Conservation (phyloP, 2,888 invertebrate genomes). For the Portevinia maculata region DNA sequence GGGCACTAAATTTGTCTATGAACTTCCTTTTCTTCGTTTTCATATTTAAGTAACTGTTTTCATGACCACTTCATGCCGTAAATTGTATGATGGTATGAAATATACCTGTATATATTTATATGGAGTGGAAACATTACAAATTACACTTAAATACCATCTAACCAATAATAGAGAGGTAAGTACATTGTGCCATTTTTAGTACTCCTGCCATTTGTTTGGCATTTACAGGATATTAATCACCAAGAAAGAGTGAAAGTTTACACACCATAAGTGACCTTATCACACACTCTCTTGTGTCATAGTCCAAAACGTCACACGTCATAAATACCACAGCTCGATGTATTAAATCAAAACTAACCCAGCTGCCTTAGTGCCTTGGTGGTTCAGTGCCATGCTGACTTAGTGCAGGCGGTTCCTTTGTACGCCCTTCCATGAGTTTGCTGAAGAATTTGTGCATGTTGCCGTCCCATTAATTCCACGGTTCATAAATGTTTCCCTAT, state of each 20-base stretch:
- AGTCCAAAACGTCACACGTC: conserved; percentile 62
- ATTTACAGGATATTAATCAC: conserved; percentile 18
- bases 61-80: too few species aligned
- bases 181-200: conserved; percentile 22
- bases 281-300: conserved; percentile 57
- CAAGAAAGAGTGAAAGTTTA: conserved; percentile 20
- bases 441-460: conserved; percentile 53
- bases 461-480: conserved; percentile 39
- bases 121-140: background rate
- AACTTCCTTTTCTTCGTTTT: too few species aligned
- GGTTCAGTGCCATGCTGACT: background rate
- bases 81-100: too few species aligned
- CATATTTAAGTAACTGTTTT: too few species aligned
- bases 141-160: background rate
- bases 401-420: conserved; percentile 18
- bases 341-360: conserved; percentile 43
- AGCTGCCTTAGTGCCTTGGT: conserved; percentile 5
- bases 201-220: conserved; percentile 23
- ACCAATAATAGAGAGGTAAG: background rate
- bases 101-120: background rate
- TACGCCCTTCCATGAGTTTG: conserved; percentile 1
- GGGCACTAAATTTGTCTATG: too few species aligned
- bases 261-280: conserved; percentile 61
- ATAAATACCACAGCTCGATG: conserved; percentile 29
- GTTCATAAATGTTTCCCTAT: conserved; percentile 43